phyloP scores from a whole-genome alignment of 1,140 invertebrate species.

The Drosophila eugracilis region DNA sequence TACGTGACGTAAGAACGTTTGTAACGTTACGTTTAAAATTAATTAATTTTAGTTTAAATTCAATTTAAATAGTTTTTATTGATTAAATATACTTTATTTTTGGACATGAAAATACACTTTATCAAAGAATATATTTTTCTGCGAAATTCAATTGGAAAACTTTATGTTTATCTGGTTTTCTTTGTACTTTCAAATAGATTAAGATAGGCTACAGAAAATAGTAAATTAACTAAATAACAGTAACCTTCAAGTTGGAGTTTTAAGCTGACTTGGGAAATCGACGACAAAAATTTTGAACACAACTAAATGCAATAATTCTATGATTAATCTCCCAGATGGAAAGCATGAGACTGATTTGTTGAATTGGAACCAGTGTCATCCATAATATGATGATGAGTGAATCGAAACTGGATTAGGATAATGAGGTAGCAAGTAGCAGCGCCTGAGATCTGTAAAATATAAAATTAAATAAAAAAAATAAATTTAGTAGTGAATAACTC shows the following conservation, averaged over 20 bases:
- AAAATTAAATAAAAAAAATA: neutral
- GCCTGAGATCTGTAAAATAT: slow-evolving; percentile 61
- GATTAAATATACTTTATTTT: neutral
- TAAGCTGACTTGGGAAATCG: neutral
- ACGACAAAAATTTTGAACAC: neutral
- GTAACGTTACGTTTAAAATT: neutral
- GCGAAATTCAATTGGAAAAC: neutral
- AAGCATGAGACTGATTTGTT: slow-evolving; percentile 4
- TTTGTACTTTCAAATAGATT: neutral
- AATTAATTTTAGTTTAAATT: no score
- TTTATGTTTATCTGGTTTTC: neutral
- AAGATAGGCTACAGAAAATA: no score
- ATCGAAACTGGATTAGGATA: slow-evolving; percentile 76
- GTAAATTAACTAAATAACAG: no score
- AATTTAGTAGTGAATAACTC: neutral
- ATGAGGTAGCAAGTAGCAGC: slow-evolving; percentile 82
- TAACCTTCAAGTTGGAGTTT: no score
- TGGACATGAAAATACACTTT: neutral
- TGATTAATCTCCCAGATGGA: slow-evolving; percentile 20
- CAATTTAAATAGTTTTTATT: neutral
- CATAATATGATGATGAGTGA: slow-evolving; percentile 63
- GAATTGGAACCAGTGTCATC: slow-evolving; percentile 40
- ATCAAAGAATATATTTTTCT: neutral
- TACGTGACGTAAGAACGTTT: neutral
- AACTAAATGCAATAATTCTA: neutral